Evolutionary conservation across 2,888 invertebrate genomes (phyloP), one percentile per base, ranked within the genome.

Genomic region (Polietes domitor): DNA sequence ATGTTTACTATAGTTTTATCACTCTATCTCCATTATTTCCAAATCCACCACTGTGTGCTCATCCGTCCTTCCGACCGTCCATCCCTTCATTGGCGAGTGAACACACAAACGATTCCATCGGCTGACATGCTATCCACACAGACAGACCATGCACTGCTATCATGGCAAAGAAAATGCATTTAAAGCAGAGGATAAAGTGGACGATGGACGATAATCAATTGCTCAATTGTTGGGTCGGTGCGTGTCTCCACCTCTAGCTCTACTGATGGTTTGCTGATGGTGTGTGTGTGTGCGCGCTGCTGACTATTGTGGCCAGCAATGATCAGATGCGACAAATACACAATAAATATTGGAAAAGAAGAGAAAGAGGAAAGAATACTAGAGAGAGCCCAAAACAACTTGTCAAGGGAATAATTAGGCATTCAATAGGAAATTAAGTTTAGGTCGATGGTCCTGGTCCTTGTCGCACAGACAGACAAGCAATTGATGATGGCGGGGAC

Each of bases 191-290:
- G 21, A 28, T 7, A 53, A 50, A 24, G 26, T 28, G 32, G 47
- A 53, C 32, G 17, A 55, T 55, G 73, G 15, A 32, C 15, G 28
- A 61, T 63, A 43, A 76, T 21, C 32, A 76, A 47, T 41, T 41
- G 41, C 15, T 32, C 63, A 47, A 32, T 28, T 47, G 47, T 47
- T 47, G 15, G 47, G 3, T 10, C 47, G n/a, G 17, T 50, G 50
- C 50, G 2, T 47, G 7, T n/a, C 15, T 47, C 47, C 47, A 47
- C 12, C n/a, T 47, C n/a, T 47, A n/a, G 15, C 10, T 4, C 7
- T 47, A 3, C 3, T 47, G 47, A 6, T 47, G 47, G 12, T 47
- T 47, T 12, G 47, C 3, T 47, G 47, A 12, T 47, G n/a, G 7
- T 47, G n/a, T 2, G 4, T 47, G 47, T 47, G n/a, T 47, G 4